These are phyloP conservation scores for Apolygus lucorum DNA, from an alignment of 1,140 invertebrate species.

Conservation along the genomic window DNA sequence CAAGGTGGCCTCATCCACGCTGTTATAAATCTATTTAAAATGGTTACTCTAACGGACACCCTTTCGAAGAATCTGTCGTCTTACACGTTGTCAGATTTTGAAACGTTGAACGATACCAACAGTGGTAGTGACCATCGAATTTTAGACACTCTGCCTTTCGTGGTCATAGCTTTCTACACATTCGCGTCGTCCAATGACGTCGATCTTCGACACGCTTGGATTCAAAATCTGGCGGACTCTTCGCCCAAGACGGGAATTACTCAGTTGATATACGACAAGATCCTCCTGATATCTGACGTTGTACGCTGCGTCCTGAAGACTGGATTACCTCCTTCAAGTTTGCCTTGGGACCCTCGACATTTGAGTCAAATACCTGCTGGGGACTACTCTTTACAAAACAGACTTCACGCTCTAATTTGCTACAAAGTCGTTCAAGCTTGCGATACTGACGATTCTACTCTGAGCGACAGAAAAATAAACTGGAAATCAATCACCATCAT, in stretches of 20 bases:
- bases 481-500: conserved; percentile 33
- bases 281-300: background rate
- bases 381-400: conserved; percentile 26
- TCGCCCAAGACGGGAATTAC: background rate
- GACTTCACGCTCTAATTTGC: conserved; percentile 26
- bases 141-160: conserved; percentile 20
- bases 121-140: conserved; percentile 5
- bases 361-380: background rate
- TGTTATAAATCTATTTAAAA: conserved; percentile 14
- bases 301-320: background rate
- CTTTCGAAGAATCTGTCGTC: conserved; percentile 18
- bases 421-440: conserved; percentile 22
- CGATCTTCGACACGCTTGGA: conserved; percentile 17
- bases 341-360: conserved; percentile 28
- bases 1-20: conserved; percentile 27
- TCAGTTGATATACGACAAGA: conserved; percentile 12
- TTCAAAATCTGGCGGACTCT: background rate
- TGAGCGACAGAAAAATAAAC: conserved; percentile 19
- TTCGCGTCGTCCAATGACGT: conserved; percentile 19
- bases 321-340: background rate
- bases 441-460: background rate
- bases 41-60: background rate
- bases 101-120: background rate
- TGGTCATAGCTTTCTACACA: conserved; percentile 26
- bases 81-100: conserved; percentile 6